Conservation (phyloP, 2,797 vertebrate species). For the Chelon labrosus region DNA sequence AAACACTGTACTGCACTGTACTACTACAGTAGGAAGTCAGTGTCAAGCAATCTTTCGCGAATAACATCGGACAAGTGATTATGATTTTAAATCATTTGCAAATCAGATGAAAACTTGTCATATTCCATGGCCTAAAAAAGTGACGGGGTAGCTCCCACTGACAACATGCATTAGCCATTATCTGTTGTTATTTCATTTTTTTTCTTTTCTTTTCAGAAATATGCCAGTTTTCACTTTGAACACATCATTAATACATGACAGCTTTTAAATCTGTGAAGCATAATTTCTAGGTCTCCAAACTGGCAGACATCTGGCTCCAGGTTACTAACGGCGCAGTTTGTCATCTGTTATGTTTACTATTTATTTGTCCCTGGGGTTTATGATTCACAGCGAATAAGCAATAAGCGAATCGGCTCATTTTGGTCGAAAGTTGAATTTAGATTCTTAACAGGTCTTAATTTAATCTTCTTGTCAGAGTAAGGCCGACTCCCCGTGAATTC, state of each 20-base stretch:
- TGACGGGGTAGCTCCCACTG: neutral
- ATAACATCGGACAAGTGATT: neutral
- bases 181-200: slow-evolving; percentile 11
- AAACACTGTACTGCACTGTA: too few relatives aligned
- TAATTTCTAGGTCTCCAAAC: neutral
- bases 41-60: neutral
- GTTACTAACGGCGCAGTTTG: slow-evolving; percentile 2
- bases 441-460: slow-evolving; percentile 29
- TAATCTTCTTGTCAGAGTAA: slow-evolving; percentile 17
- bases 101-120: slow-evolving; percentile 6
- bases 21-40: too few relatives aligned
- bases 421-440: slow-evolving; percentile 31
- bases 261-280: slow-evolving; percentile 8
- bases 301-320: slow-evolving; percentile 3
- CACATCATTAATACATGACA: slow-evolving; percentile 5
- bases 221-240: neutral
- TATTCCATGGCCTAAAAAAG: neutral
- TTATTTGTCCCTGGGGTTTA: neutral
- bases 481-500: slow-evolving; percentile 7
- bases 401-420: slow-evolving; percentile 24
- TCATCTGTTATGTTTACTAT: slow-evolving; percentile 11
- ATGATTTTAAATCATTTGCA: slow-evolving; percentile 3
- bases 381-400: slow-evolving; percentile 20
- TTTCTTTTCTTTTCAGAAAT: neutral
- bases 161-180: neutral